Evolutionary conservation across 2,113 vertebrate species (phyloP).

Genomic region (Epinephelus fuscoguttatus): DNA sequence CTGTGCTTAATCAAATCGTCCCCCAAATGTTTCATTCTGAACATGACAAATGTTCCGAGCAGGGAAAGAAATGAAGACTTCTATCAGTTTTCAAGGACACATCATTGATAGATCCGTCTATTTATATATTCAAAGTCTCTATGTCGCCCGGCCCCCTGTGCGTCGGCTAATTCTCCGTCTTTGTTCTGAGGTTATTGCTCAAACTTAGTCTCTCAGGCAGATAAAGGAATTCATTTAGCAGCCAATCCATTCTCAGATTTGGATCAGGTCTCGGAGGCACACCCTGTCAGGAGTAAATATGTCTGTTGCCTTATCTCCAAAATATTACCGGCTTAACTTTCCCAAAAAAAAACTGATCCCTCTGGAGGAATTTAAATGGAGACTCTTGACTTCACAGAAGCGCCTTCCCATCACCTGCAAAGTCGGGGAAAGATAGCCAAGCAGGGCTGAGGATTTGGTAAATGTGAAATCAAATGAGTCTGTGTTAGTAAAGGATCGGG

Average conservation of each 20-base stretch:
- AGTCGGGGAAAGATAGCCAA: slow-evolving; percentile 28
- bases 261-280: slow-evolving; percentile 71
- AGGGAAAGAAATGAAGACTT: not conserved
- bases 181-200: slow-evolving; percentile 75
- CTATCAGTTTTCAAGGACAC: slow-evolving; percentile 57
- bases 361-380: slow-evolving; percentile 56
- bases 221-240: slow-evolving; percentile 80
- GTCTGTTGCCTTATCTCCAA: slow-evolving; percentile 69
- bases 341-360: slow-evolving; percentile 22
- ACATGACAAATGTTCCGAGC: slow-evolving; percentile 25
- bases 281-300: slow-evolving; percentile 71
- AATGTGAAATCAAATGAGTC: slow-evolving; percentile 45
- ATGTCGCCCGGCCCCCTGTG: slow-evolving; percentile 20
- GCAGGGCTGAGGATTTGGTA: slow-evolving; percentile 28
- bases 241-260: slow-evolving; percentile 71
- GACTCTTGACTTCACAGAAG: slow-evolving; percentile 49
- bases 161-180: slow-evolving; percentile 60
- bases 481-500: not conserved
- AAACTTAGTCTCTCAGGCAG: slow-evolving; percentile 65
- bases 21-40: slow-evolving; percentile 28
- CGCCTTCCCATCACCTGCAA: slow-evolving; percentile 39
- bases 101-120: slow-evolving; percentile 34
- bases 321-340: slow-evolving; percentile 69
- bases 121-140: slow-evolving; percentile 55
- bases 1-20: slow-evolving; percentile 12